Percentiles rank a stretch among this genome's conserved stretches.
Conservation (phyloP, 1,140 invertebrate genomes). For the Arctopsyche grandis region DNA sequence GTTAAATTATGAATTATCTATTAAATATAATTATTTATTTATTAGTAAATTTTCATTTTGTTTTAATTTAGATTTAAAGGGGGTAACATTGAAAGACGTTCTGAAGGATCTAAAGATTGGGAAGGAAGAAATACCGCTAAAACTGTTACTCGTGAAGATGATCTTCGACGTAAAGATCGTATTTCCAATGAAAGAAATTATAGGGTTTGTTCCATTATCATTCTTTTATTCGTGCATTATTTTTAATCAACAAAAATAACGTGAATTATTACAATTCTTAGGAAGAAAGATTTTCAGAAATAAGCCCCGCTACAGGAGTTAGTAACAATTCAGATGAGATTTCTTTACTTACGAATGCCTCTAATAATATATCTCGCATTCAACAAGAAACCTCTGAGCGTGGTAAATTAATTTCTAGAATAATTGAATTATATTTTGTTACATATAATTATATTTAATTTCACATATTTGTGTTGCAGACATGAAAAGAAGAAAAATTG, state of each 20-base stretch:
- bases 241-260: too few species aligned
- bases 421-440: conserved; percentile 32
- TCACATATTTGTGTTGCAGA: conserved; percentile 65
- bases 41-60: neutral
- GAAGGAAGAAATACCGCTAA: conserved; percentile 27
- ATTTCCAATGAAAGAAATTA: conserved; percentile 45
- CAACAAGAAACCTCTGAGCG: conserved; percentile 62
- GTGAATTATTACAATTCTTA: too few species aligned
- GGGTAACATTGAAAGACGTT: conserved; percentile 6
- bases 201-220: conserved; percentile 30
- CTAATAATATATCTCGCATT: conserved; percentile 54
- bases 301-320: conserved; percentile 33
- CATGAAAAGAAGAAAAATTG: conserved; percentile 83
- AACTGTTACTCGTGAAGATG: conserved; percentile 14
- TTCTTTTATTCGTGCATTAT: too few species aligned
- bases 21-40: conserved; percentile 3
- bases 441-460: neutral
- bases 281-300: conserved; percentile 49
- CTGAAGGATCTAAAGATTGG: conserved; percentile 36
- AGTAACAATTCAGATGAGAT: conserved; percentile 42
- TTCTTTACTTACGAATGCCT: conserved; percentile 46
- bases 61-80: conserved; percentile 20
- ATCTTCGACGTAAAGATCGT: conserved; percentile 43
- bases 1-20: neutral
- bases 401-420: conserved; percentile 56